A percentile compares a stretch with the other conserved stretches of the same genome.
Evolutionary conservation across 1,140 invertebrate genomes (phyloP).

Genomic region (Drosophila sechellia): DNA sequence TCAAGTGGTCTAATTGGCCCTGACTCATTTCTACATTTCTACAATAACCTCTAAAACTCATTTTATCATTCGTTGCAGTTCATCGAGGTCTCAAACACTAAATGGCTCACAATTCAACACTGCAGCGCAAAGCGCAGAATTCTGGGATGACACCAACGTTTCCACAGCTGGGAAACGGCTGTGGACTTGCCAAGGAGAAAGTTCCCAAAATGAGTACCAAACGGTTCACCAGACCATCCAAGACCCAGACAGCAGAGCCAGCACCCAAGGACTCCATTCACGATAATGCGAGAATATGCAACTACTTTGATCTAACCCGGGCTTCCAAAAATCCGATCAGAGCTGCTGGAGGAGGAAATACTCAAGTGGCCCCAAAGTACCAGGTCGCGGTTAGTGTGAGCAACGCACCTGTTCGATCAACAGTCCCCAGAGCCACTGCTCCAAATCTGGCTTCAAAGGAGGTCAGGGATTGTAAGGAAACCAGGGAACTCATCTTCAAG

Average conservation of each 20-base stretch:
- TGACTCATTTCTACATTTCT: conserved; percentile 8
- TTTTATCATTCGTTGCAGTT: neutral
- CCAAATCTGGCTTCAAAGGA: conserved; percentile 1
- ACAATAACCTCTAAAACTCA: neutral
- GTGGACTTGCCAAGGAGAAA: conserved; percentile 8
- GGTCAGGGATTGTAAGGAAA: neutral
- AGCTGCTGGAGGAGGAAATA: conserved; percentile 1
- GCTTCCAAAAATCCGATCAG: neutral
- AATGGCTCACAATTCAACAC: conserved; percentile 17
- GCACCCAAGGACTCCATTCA: neutral
- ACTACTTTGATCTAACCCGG: neutral
- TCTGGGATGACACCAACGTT: neutral
- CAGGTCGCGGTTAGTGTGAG: neutral
- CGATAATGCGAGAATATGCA: neutral
- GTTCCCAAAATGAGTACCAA: neutral
- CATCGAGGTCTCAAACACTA: neutral
- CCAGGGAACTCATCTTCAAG: neutral
- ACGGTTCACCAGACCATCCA: neutral
- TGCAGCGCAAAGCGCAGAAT: conserved; percentile 1
- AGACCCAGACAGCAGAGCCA: neutral
- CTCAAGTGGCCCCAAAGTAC: neutral
- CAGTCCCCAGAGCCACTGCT: too few relatives aligned
- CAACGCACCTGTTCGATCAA: neutral
- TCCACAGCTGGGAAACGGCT: neutral
- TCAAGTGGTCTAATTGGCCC: neutral